Conservation (phyloP, 2,797 vertebrate genomes). For the Neopelma chrysocephalum region DNA sequence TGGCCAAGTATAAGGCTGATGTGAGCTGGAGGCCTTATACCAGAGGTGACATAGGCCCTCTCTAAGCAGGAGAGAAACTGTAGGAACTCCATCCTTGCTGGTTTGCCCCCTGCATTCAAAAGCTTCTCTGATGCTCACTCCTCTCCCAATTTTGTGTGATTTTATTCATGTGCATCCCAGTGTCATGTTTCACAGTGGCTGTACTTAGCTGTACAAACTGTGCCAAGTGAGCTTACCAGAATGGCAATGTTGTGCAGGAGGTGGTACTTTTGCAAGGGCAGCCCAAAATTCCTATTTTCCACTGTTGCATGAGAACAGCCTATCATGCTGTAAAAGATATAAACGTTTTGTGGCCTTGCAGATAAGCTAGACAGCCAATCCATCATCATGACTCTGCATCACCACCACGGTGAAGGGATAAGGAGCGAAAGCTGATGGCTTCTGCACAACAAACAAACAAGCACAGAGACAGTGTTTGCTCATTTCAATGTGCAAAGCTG, state of each 20-base stretch:
- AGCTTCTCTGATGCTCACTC: slow-evolving; percentile 41
- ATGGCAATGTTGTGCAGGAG: neutral
- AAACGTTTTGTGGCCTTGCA: slow-evolving; percentile 27
- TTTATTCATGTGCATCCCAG: slow-evolving; percentile 58
- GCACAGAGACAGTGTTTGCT: slow-evolving; percentile 53
- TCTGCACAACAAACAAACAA: slow-evolving; percentile 65
- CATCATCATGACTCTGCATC: neutral
- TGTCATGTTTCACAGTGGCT: slow-evolving; percentile 46
- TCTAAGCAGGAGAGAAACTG: slow-evolving; percentile 29
- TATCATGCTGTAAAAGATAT: neutral
- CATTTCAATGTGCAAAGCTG: slow-evolving; percentile 66
- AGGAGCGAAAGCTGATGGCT: slow-evolving; percentile 33
- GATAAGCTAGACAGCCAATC: slow-evolving; percentile 28
- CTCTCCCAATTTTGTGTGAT: slow-evolving; percentile 50
- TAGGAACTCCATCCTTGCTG: slow-evolving; percentile 60
- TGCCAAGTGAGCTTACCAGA: slow-evolving; percentile 24
- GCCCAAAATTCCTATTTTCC: neutral
- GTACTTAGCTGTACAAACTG: slow-evolving; percentile 44
- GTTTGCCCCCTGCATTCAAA: slow-evolving; percentile 64
- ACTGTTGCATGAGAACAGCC: neutral
- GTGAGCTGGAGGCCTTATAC: neutral
- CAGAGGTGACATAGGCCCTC: neutral
- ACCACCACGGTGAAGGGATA: slow-evolving; percentile 9
- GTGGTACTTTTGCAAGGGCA: neutral
- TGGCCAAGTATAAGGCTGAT: neutral